Percentiles rank a stretch among this genome's conserved stretches.
These are phyloP conservation scores for Taxidea taxus DNA, from an alignment of 2,113 vertebrate species.

Conservation along the genomic window DNA sequence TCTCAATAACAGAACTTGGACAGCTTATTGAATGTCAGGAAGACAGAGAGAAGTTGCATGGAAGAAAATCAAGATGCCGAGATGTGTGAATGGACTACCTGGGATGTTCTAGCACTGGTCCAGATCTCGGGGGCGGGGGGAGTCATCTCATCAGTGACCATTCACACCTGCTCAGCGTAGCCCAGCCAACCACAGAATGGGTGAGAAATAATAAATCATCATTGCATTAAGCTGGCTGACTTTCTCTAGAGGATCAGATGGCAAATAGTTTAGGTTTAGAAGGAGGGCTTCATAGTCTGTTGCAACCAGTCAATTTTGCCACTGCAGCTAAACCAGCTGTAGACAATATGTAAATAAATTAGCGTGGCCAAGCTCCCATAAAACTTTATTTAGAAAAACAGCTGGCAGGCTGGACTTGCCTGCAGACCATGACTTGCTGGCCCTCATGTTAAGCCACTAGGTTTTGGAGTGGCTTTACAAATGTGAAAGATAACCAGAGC, in stretches of 20 bases:
- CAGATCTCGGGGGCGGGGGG: not conserved
- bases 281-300: not conserved
- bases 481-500: not conserved
- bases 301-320: not conserved
- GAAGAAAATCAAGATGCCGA: not conserved
- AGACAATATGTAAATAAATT: not conserved
- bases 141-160: not conserved
- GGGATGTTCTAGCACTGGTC: not conserved
- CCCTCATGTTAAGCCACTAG: not conserved
- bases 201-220: not conserved
- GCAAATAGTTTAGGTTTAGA: not conserved
- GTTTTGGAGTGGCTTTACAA: not conserved
- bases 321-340: not conserved
- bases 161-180: not conserved
- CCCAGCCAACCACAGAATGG: not conserved
- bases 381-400: constrained; percentile 25
- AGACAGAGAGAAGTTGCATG: not conserved
- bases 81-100: not conserved
- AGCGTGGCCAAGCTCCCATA: not conserved
- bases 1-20: not conserved
- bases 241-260: not conserved
- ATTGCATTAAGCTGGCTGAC: not conserved
- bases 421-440: not conserved
- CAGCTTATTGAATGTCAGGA: not conserved
- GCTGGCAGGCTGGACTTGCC: not conserved